These are phyloP conservation scores for Lytechinus pictus DNA, from an alignment of 35 echinoderm and acorn worm genomes.

Conservation along the genomic window DNA sequence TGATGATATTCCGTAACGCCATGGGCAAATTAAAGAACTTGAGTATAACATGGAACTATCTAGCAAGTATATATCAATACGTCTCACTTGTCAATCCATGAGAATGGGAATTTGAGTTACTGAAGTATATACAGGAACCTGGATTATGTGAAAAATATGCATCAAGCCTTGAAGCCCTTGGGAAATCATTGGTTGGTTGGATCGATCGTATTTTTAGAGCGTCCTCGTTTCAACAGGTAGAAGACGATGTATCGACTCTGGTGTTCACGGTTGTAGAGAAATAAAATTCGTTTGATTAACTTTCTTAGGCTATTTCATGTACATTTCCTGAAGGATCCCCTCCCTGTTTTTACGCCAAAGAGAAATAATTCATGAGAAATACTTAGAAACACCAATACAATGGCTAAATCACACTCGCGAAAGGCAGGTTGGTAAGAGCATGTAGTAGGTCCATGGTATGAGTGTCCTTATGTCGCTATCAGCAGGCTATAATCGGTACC, in stretches of 20 bases:
- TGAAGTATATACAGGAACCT: background rate
- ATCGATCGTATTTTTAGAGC: constrained; percentile 4
- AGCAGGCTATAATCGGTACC: no score
- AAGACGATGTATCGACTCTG: background rate
- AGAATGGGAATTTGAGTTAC: background rate
- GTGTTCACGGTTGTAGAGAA: background rate
- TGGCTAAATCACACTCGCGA: no score
- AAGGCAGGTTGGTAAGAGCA: no score
- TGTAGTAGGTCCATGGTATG: no score
- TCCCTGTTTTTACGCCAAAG: no score
- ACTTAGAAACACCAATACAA: no score
- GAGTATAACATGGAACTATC: background rate
- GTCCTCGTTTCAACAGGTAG: background rate
- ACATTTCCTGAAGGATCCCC: background rate
- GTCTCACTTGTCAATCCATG: background rate
- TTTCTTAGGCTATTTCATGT: background rate
- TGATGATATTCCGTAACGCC: background rate
- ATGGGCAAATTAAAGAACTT: background rate
- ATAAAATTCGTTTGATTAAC: background rate
- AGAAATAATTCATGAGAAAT: no score
- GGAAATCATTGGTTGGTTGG: background rate
- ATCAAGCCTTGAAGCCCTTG: background rate
- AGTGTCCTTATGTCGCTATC: no score
- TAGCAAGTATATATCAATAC: background rate
- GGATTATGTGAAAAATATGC: constrained; percentile 3